Percentiles rank a stretch among this genome's conserved stretches.
phyloP scores from a whole-genome alignment of 1,140 invertebrate genomes.

The Leucophenga varia region DNA sequence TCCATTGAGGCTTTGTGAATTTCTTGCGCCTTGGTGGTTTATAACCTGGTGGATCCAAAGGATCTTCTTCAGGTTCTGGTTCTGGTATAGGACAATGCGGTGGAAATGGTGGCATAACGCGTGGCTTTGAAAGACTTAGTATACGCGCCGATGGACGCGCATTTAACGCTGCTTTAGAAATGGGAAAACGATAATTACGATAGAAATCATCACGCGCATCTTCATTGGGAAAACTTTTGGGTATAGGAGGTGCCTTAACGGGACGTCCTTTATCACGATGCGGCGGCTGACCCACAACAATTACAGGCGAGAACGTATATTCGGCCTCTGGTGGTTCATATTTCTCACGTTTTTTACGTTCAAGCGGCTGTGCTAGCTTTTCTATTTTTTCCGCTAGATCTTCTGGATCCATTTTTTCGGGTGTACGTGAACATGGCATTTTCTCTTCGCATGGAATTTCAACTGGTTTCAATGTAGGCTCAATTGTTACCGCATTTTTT shows the following conservation, averaged over 20 bases:
- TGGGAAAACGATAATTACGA: slow-evolving; percentile 33
- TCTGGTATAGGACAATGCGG: slow-evolving; percentile 38
- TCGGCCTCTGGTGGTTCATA: slow-evolving; percentile 4
- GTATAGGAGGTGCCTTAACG: slow-evolving; percentile 18
- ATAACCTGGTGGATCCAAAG: slow-evolving; percentile 6
- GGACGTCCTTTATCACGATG: slow-evolving; percentile 35
- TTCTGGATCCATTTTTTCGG: slow-evolving; percentile 4
- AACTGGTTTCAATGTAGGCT: slow-evolving; percentile 22
- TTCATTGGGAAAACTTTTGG: slow-evolving; percentile 32
- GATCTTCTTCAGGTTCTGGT: background rate
- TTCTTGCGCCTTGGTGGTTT: slow-evolving; percentile 25
- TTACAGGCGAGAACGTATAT: slow-evolving; percentile 27
- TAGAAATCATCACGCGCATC: slow-evolving; percentile 37
- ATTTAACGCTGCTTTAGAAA: slow-evolving; percentile 24
- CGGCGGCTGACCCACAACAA: slow-evolving; percentile 33
- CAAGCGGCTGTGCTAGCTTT: slow-evolving; percentile 21
- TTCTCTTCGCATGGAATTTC: slow-evolving; percentile 21
- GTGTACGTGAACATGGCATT: slow-evolving; percentile 23
- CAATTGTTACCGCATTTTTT: slow-evolving; percentile 8
- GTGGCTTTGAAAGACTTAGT: slow-evolving; percentile 29
- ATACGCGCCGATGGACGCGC: slow-evolving; percentile 34
- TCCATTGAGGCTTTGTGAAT: slow-evolving; percentile 39
- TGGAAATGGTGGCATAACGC: slow-evolving; percentile 24
- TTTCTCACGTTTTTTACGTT: slow-evolving; percentile 27
- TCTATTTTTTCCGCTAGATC: slow-evolving; percentile 4